Evolutionary conservation across 2,797 vertebrate species (phyloP).

Genomic region (Eleutherodactylus coqui): DNA sequence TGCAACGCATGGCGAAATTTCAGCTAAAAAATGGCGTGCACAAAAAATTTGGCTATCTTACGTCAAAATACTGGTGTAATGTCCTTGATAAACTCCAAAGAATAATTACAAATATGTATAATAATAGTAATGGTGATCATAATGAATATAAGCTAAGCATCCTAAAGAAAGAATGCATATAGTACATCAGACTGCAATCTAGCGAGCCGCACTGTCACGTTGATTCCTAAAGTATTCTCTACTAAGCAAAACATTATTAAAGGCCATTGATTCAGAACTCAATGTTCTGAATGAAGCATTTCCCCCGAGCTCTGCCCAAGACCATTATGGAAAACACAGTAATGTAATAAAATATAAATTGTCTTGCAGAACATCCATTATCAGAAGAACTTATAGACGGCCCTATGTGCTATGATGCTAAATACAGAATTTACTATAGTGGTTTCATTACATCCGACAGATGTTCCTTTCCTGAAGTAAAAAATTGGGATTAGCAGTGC

Average conservation of each 20-base stretch:
- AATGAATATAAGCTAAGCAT: neutral
- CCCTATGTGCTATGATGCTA: neutral
- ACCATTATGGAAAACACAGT: neutral
- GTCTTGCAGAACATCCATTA: neutral
- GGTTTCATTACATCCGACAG: neutral
- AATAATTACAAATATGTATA: neutral
- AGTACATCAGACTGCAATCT: neutral
- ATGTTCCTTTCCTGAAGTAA: slow-evolving; percentile 5
- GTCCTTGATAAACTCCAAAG: too few relatives aligned
- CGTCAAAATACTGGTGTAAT: too few relatives aligned
- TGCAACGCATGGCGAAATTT: too few relatives aligned
- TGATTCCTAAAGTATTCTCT: neutral
- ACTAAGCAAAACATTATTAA: slow-evolving; percentile 4
- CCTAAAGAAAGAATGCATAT: neutral
- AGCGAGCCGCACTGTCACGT: neutral
- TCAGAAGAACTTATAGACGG: neutral
- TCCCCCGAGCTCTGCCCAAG: slow-evolving; percentile 7
- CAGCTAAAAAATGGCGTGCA: too few relatives aligned
- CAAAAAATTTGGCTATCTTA: too few relatives aligned
- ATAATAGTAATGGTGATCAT: neutral
- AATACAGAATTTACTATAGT: neutral
- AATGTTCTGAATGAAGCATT: slow-evolving; percentile 16
- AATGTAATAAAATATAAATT: neutral
- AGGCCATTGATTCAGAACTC: slow-evolving; percentile 18
- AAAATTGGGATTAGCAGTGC: neutral